Conservation (phyloP, 92 coral and sea anemone genomes). For the Galaxea fascicularis region DNA sequence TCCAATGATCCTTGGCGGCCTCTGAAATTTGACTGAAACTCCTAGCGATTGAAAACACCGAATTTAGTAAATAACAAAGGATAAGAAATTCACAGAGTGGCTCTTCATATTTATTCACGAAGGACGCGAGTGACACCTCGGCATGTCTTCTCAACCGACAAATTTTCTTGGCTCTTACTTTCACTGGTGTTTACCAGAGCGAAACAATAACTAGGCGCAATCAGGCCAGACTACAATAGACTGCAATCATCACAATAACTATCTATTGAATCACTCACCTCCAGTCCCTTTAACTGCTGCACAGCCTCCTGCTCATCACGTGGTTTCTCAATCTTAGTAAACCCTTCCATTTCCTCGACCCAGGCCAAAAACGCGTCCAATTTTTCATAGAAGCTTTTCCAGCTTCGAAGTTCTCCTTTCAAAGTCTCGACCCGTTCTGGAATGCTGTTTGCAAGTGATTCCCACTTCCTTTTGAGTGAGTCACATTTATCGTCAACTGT, state of each 20-base stretch:
- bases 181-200: too few relatives aligned
- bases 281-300: slow-evolving; percentile 83
- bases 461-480: slow-evolving; percentile 82
- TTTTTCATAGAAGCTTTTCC: slow-evolving; percentile 78
- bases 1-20: slow-evolving; percentile 87
- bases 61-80: background rate
- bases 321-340: slow-evolving; percentile 79
- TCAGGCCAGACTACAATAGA: background rate
- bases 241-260: too few relatives aligned
- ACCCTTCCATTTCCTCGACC: slow-evolving; percentile 86
- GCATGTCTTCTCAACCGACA: too few relatives aligned
- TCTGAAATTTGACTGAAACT: slow-evolving; percentile 88
- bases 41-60: slow-evolving; percentile 45
- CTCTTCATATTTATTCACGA: too few relatives aligned
- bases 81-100: too few relatives aligned
- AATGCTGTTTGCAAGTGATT: slow-evolving; percentile 60
- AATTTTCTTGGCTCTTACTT: too few relatives aligned
- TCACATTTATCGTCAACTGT: slow-evolving; percentile 82
- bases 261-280: slow-evolving; percentile 58
- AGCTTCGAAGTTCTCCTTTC: slow-evolving; percentile 75
- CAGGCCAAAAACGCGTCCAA: slow-evolving; percentile 84
- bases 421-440: slow-evolving; percentile 83
- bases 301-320: slow-evolving; percentile 81
- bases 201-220: too few relatives aligned
- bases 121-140: too few relatives aligned